Evolutionary conservation across 2,797 vertebrate genomes (phyloP), one percentile per base, ranked within the genome.

Genomic region (Pyrocephalus nanus): DNA sequence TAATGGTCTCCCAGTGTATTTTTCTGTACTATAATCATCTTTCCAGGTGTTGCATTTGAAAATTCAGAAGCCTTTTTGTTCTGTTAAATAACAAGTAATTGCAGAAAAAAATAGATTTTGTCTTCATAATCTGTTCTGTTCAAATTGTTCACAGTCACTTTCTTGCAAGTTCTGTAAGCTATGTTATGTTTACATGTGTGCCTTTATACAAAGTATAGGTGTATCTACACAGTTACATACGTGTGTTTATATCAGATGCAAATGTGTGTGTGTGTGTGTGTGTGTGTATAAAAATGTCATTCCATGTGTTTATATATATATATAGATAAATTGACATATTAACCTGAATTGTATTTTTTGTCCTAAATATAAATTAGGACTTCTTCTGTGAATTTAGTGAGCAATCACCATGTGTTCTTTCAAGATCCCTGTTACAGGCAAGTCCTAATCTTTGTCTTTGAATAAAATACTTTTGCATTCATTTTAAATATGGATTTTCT

Each of bases 301-400:
- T 48, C 0, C 12, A 1, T 50, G 10, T 70, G 8, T 74, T 5
- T 73, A 2, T 55, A 5, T 77, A 11, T 77, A 11, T 70, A 6
- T 51, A 4, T 40, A 22, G 4, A 25, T 45, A 25, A 54, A 54
- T 15, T 25, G 20, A 12, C 18, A 25, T 94, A 38, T 87, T 96
- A 95, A 94, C 64, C 13, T 64, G 32, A 67, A n/a, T 69, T 50
- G 4, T 94, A 6, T 83, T 67, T 62, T 95, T 72, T 87, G 47
- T 64, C 43, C 32, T 96, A 14, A 92, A 69, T 92, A 23, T 90
- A 57, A 76, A 17, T 88, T 92, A 99, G 99, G 99, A 99, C 94
- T 99, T 99, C 95, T 99, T 99, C 97, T 99, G 99, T 98, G 99
- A 99, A 96, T 99, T 99, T 97, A 99, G 99, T 95, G 99, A 99